Percentiles rank a stretch among this genome's conserved stretches.
Conservation (phyloP, 2,113 vertebrate genomes). For the Chloropsis hardwickii region DNA sequence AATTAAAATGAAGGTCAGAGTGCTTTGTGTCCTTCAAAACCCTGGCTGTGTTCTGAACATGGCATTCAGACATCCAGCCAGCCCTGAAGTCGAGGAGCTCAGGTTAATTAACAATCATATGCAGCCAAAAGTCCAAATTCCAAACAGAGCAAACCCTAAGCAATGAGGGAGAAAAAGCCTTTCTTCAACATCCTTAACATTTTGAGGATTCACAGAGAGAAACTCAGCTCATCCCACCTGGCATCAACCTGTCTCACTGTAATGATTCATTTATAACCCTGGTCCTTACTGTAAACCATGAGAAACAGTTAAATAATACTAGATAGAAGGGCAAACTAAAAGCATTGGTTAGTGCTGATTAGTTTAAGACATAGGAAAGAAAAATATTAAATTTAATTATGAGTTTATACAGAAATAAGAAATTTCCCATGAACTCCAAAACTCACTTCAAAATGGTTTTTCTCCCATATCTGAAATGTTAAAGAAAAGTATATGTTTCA, state of each 20-base stretch:
- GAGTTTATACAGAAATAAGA: neutral
- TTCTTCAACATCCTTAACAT: neutral
- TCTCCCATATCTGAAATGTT: neutral
- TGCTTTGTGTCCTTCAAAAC: neutral
- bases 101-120: slow-evolving; percentile 26
- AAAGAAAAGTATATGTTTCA: neutral
- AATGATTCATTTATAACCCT: neutral
- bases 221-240: neutral
- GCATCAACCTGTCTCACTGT: neutral
- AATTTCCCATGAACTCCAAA: neutral
- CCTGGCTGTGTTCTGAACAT: neutral
- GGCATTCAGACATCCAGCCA: neutral
- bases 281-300: neutral
- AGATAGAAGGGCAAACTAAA: neutral
- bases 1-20: neutral
- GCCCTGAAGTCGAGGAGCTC: neutral
- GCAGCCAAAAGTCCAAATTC: slow-evolving; percentile 20
- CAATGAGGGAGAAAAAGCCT: neutral
- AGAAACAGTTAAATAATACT: neutral
- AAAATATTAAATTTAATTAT: neutral
- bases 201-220: neutral
- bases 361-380: neutral
- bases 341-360: neutral
- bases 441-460: neutral
- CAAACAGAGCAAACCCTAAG: neutral